Conservation (phyloP, 2,797 vertebrate genomes). For the Mormyrops boulengeri region DNA sequence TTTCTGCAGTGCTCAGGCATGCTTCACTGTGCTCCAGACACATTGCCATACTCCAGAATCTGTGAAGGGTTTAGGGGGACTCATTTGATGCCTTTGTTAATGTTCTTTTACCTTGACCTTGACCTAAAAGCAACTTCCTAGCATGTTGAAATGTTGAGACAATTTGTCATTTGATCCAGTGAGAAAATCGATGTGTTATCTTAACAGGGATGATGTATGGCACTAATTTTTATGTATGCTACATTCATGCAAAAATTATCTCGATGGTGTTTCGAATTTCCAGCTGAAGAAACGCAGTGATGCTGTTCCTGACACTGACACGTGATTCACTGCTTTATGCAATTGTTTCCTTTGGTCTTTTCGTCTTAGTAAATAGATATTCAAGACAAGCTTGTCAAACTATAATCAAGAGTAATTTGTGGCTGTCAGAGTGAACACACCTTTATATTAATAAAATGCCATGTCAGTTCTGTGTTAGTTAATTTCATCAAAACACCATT, state of each 20-base stretch:
- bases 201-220: slow-evolving; percentile 6
- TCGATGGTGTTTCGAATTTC: not conserved
- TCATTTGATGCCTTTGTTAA: not conserved
- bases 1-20: not conserved
- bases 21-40: not conserved
- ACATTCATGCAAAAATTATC: slow-evolving; percentile 16
- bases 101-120: not conserved
- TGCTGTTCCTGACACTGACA: not conserved
- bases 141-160: slow-evolving; percentile 12
- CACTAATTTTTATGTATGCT: slow-evolving; percentile 11
- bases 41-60: slow-evolving; percentile 13
- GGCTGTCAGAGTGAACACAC: not conserved
- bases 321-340: not conserved
- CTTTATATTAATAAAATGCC: not conserved
- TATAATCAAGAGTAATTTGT: not conserved
- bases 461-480: not conserved
- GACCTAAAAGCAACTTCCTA: slow-evolving; percentile 18
- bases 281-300: not conserved
- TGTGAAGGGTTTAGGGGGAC: not conserved
- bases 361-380: not conserved
- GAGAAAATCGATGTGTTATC: not conserved
- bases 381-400: not conserved
- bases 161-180: not conserved
- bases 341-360: not conserved
- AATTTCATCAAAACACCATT: not conserved